Evolutionary conservation across 2,113 vertebrate species (phyloP).

Genomic region (Phalacrocorax brasilianus): DNA sequence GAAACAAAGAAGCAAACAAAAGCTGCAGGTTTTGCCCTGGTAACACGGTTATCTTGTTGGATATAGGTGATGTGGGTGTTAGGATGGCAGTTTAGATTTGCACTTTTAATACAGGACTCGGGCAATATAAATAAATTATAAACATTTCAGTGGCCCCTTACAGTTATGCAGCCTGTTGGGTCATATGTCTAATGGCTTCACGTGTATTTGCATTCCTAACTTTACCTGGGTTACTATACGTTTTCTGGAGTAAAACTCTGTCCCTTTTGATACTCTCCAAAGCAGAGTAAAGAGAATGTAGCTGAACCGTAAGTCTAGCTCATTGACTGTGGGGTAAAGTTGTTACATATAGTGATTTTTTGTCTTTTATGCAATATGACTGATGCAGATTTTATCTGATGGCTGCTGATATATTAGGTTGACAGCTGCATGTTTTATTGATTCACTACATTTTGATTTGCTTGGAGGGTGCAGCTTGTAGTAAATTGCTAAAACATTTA

Average conservation of each 20-base stretch:
- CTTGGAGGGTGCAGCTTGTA: background rate
- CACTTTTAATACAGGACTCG: background rate
- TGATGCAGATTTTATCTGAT: background rate
- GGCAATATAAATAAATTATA: background rate
- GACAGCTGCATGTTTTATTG: background rate
- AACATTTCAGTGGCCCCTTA: background rate
- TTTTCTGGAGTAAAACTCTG: background rate
- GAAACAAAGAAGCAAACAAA: background rate
- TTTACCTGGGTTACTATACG: background rate
- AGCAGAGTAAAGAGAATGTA: background rate
- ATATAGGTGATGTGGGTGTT: background rate
- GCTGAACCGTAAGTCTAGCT: background rate
- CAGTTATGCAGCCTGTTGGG: background rate
- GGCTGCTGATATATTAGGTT: background rate
- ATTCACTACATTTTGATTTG: background rate
- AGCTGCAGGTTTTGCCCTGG: background rate
- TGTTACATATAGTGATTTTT: background rate
- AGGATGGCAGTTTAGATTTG: background rate
- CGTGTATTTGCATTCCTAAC: background rate
- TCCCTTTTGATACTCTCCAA: background rate
- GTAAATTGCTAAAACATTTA: background rate
- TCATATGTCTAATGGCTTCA: background rate
- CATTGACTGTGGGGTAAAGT: background rate
- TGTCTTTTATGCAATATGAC: background rate
- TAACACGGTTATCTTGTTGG: background rate